These are phyloP conservation scores for Pseudococcus viburni DNA, from an alignment of 2,888 invertebrate genomes.

Conservation along the genomic window DNA sequence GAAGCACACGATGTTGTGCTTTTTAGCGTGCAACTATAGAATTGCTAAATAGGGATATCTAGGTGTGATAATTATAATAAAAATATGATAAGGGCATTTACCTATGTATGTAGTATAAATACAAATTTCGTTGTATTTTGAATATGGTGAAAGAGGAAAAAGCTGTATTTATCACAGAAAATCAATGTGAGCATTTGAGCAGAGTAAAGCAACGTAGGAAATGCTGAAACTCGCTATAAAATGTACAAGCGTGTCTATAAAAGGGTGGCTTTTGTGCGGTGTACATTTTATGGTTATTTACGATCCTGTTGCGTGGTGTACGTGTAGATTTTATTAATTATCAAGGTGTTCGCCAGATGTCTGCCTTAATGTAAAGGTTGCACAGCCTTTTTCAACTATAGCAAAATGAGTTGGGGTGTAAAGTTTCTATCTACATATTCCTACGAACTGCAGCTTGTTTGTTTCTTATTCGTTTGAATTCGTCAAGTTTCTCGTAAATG, in stretches of 20 bases:
- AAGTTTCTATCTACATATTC: neutral
- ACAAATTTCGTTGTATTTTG: too few species aligned
- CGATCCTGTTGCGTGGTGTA: constrained; percentile 51
- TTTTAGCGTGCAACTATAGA: too few species aligned
- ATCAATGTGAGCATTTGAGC: neutral
- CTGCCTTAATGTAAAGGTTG: neutral
- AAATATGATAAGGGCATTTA: too few species aligned
- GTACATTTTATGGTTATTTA: constrained; percentile 55
- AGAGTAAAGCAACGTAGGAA: neutral
- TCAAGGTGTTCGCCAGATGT: constrained; percentile 45
- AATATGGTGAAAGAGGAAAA: too few species aligned
- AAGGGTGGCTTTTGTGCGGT: constrained; percentile 3
- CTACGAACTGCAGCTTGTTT: neutral
- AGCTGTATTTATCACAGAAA: too few species aligned
- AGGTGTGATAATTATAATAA: too few species aligned
- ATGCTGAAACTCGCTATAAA: neutral
- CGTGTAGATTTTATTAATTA: constrained; percentile 53
- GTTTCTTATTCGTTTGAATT: neutral
- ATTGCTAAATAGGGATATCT: too few species aligned
- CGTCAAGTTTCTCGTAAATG: neutral
- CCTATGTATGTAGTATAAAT: too few species aligned
- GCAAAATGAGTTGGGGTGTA: neutral
- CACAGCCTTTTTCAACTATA: neutral
- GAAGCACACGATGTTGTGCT: too few species aligned
- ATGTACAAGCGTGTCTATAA: neutral